Evolutionary conservation across 2,797 vertebrate genomes (phyloP), one percentile per base, ranked within the genome.

Genomic region (Novumbra hubbsi): DNA sequence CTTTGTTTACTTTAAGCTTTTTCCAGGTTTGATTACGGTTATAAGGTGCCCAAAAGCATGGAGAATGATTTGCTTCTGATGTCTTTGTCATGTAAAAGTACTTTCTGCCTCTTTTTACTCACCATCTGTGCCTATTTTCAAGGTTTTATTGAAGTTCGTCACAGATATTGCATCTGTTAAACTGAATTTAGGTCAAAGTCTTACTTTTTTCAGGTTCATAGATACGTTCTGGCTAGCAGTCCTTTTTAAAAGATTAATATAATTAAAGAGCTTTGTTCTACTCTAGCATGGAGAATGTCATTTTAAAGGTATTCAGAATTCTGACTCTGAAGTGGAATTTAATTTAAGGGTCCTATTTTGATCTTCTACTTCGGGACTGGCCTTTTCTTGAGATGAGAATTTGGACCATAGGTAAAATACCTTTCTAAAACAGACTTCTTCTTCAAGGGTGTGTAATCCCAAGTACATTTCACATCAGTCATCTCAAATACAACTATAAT

Each of bases 91-190:
- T 6, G 5, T 64, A 17, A 19, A 32, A 30, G 8, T 6, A 57
- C n/a, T 76, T 76, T 81, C 41, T 79, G 81, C 79, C 70, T 75
- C 78, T 81, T 72, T 85, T 78, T 78, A 78, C 71, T 86, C 86
- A 85, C 91, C 91, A 83, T 81, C 85, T 79, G 91, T 92, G 91
- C 91, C 91, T 92, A 66, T 87, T 89, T 91, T 87, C 74, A 84
- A 68, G 77, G 85, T 85, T 63, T 68, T 71, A 71, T 62, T n/a
- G 41, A 19, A 38, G 38, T 41, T 34, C 65, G 41, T 82, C 85
- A 83, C 83, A 77, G 72, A 81, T 62, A 73, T 70, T 80, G 72
- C 52, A 38, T 69, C 67, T 73, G 76, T 76, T 55, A 81, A 60
- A 16, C 27, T 17, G 41, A 8, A 32, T 70, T 70, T 14, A 16